Percentiles rank a stretch among this genome's conserved stretches.
These are phyloP conservation scores for cattle (Bos taurus) DNA, from an alignment of 2,113 vertebrate species.

Conservation along the genomic window DNA sequence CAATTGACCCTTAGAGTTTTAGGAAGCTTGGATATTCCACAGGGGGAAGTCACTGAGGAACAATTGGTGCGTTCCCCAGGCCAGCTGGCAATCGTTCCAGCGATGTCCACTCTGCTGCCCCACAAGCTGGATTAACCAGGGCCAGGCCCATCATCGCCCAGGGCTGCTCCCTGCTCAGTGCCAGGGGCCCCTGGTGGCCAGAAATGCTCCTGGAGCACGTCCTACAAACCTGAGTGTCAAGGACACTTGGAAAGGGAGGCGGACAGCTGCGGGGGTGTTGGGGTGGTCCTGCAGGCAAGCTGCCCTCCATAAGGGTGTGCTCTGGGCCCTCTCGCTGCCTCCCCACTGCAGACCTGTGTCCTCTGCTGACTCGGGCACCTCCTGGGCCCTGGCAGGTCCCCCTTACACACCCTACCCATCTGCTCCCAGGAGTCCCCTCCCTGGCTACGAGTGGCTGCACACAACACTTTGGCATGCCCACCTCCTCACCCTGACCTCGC, in stretches of 20 bases:
- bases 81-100: background rate
- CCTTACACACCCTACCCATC: no score
- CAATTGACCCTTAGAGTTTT: background rate
- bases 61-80: no score
- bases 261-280: rapidly evolving
- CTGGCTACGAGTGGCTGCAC: rapidly evolving
- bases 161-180: rapidly evolving
- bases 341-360: background rate
- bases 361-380: background rate
- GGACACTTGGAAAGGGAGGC: no score
- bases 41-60: background rate
- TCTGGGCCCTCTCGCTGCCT: background rate
- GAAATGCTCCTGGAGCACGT: rapidly evolving
- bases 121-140: rapidly evolving
- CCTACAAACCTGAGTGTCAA: rapidly evolving
- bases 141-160: rapidly evolving
- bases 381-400: rapidly evolving
- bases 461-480: rapidly evolving
- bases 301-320: background rate
- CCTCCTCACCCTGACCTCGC: rapidly evolving
- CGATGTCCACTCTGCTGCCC: background rate
- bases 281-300: rapidly evolving
- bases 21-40: background rate
- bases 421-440: no score
- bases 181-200: rapidly evolving